These are phyloP conservation scores for Andrena camellia DNA, from an alignment of 2,888 invertebrate species.

Conservation along the genomic window DNA sequence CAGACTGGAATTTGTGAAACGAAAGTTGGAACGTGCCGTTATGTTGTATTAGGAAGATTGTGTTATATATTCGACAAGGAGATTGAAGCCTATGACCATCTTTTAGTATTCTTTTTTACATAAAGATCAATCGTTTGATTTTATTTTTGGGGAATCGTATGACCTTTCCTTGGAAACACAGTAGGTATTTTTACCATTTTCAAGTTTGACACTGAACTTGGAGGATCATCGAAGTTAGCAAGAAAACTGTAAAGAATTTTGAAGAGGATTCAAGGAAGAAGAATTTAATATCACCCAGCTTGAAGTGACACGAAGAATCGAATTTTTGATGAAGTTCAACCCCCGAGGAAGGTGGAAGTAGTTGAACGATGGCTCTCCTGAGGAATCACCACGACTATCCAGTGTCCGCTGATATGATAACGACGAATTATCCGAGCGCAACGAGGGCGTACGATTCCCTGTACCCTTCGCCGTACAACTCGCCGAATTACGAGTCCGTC, in stretches of 20 bases:
- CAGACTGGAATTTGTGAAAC: not conserved
- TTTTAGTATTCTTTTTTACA: not conserved
- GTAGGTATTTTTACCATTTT: not conserved
- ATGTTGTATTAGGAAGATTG: not conserved
- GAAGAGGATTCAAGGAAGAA: not conserved
- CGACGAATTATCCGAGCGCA: constrained; percentile 68
- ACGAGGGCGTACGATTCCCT: constrained; percentile 74
- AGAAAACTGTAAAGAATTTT: not conserved
- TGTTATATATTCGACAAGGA: not conserved
- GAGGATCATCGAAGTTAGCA: not conserved
- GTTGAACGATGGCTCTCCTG: constrained; percentile 77
- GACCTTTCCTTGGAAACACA: not conserved
- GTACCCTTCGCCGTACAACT: constrained; percentile 81
- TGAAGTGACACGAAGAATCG: not conserved
- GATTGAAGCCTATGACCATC: not conserved
- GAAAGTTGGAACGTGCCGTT: not conserved
- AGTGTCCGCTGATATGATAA: constrained; percentile 75
- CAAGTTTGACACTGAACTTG: not conserved
- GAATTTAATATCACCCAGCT: not conserved
- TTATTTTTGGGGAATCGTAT: not conserved
- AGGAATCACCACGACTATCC: constrained; percentile 79
- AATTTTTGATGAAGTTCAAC: not conserved
- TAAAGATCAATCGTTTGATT: not conserved
- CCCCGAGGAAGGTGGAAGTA: not conserved
- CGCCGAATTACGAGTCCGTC: constrained; percentile 77